Evolutionary conservation across 2,113 vertebrate species (phyloP).

Genomic region (Xenopus tropicalis): DNA sequence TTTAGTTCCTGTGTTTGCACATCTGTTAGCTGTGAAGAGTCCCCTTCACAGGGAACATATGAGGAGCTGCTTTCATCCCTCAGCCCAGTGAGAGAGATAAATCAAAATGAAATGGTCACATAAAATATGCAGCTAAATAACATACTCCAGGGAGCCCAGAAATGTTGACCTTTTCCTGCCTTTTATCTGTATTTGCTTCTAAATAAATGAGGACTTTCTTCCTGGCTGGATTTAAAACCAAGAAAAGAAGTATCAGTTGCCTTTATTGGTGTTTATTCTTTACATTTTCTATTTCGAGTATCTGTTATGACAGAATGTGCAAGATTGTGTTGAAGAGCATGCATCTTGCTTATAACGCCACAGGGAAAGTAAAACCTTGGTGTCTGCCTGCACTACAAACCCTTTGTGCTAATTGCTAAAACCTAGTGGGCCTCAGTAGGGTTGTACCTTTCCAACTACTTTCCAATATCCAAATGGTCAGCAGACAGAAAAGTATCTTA

Average conservation of each 20-base stretch:
- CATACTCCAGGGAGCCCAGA: slow-evolving; percentile 42
- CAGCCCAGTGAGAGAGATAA: slow-evolving; percentile 40
- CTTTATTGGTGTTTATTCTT: too few relatives aligned
- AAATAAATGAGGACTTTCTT: slow-evolving; percentile 26
- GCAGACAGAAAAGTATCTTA: too few relatives aligned
- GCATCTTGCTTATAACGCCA: too few relatives aligned
- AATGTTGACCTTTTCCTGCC: slow-evolving; percentile 43
- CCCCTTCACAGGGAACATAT: slow-evolving; percentile 42
- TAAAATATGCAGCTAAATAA: slow-evolving; percentile 42
- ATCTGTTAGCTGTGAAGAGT: slow-evolving; percentile 43
- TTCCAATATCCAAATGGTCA: too few relatives aligned
- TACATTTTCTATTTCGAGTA: too few relatives aligned
- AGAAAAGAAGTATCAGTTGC: neutral
- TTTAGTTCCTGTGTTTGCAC: slow-evolving; percentile 44
- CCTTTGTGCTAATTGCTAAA: too few relatives aligned
- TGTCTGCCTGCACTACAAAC: too few relatives aligned
- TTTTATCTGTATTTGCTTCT: slow-evolving; percentile 41
- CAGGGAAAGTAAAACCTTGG: too few relatives aligned
- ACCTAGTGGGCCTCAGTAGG: too few relatives aligned
- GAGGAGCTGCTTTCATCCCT: slow-evolving; percentile 43
- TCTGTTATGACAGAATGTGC: too few relatives aligned
- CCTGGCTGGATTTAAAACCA: slow-evolving; percentile 6
- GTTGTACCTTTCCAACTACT: too few relatives aligned
- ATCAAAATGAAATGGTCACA: slow-evolving; percentile 42
- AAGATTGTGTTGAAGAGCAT: too few relatives aligned